A percentile compares a stretch with the other conserved stretches of the same genome.
phyloP scores from a whole-genome alignment of 2,797 vertebrate species.

The Prunella strophiata region DNA sequence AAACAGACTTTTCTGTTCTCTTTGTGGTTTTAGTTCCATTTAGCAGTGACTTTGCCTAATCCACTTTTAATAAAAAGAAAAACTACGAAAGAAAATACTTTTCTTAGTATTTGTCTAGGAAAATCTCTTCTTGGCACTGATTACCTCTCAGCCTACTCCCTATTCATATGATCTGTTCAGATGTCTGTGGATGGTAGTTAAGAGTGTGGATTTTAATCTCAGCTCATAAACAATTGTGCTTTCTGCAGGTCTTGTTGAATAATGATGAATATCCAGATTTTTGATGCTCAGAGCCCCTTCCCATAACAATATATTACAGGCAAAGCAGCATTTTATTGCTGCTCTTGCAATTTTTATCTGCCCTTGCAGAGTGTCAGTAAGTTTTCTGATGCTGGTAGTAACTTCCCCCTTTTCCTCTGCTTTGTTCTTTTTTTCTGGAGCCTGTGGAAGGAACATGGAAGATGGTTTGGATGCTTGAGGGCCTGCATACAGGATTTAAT shows the following conservation, averaged over 20 bases:
- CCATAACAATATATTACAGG: background rate
- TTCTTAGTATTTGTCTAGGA: background rate
- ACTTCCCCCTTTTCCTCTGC: background rate
- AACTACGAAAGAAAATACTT: background rate
- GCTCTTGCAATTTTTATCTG: background rate
- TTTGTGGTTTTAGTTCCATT: background rate
- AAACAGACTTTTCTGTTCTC: background rate
- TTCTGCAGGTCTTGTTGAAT: background rate
- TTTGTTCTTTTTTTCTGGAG: background rate
- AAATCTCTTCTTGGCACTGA: background rate
- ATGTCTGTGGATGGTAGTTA: background rate
- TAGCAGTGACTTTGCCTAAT: background rate
- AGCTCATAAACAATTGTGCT: background rate
- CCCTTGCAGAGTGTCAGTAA: background rate
- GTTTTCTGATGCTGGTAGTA: background rate
- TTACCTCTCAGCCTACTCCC: background rate
- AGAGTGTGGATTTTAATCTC: background rate
- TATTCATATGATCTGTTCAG: background rate
- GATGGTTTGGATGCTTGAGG: background rate
- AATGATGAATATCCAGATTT: background rate
- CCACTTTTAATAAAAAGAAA: constrained; percentile 28
- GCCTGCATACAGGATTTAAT: background rate
- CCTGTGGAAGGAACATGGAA: background rate
- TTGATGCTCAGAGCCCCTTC: background rate
- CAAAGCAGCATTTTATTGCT: background rate